phyloP scores from a whole-genome alignment of 2,797 vertebrate species.

The Karalla daura region DNA sequence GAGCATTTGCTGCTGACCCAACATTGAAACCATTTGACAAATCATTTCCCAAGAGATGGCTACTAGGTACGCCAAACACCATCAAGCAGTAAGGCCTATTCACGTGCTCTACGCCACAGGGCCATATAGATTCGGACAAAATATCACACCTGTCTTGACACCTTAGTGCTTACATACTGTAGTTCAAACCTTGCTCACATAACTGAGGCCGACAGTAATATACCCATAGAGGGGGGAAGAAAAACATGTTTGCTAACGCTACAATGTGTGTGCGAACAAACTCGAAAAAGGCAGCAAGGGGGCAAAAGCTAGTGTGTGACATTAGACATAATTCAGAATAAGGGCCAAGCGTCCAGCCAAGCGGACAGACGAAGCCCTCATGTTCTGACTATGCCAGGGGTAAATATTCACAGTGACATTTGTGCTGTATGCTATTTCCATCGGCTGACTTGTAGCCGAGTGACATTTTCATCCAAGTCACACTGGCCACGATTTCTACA shows the following conservation, averaged over 20 bases:
- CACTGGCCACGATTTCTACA: constrained; percentile 55
- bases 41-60: constrained; percentile 57
- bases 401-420: constrained; percentile 82
- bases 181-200: constrained; percentile 51
- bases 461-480: constrained; percentile 78
- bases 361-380: constrained; percentile 71
- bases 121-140: constrained; percentile 59
- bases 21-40: constrained; percentile 53
- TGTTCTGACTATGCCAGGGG: constrained; percentile 69
- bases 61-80: constrained; percentile 51
- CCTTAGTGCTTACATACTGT: constrained; percentile 45
- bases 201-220: constrained; percentile 33
- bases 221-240: constrained; percentile 12
- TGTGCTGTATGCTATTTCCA: constrained; percentile 69
- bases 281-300: constrained; percentile 60
- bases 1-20: constrained; percentile 48
- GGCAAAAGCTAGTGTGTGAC: constrained; percentile 69
- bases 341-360: constrained; percentile 73
- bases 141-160: constrained; percentile 75
- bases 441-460: constrained; percentile 58
- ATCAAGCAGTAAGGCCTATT: constrained; percentile 36
- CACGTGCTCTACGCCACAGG: constrained; percentile 36
- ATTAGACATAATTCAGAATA: constrained; percentile 77
- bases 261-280: constrained; percentile 39
- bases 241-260: constrained; percentile 28